Evolutionary conservation across 1,140 invertebrate genomes (phyloP), one percentile per base, ranked within the genome.

Genomic region (Akabosia matsudoensis): DNA sequence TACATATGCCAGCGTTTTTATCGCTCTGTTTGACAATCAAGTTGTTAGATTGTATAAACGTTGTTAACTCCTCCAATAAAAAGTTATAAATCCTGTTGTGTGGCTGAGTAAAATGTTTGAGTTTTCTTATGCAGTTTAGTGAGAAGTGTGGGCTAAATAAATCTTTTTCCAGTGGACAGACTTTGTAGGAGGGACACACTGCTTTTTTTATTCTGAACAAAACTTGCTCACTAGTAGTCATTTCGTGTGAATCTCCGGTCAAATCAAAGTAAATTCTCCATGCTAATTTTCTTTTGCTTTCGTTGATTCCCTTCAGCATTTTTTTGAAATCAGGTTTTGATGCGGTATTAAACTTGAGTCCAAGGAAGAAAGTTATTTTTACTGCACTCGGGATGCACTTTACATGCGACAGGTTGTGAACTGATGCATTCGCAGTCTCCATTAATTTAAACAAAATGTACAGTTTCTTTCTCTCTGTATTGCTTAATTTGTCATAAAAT

Each of bases 1-100:
- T 70, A 34, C 24, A 30, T 26, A 70, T 70, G 22, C 67, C 67
- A 3, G 67, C 67, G 30, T 70, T 70, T 70, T 70, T 70, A 22
- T 70, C 67, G 18, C 28, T 34, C 28, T 26, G 4, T 31, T 70
- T 70, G 7, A 70, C 24, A 70, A 70, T 31, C 24, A 70, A 3
- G 28, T 70, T 31, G 33, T 70, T 70, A 10, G 4, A 3, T 26
- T 33, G 28, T 31, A 70, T 10, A 70, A 70, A 70, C 28, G 28
- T 7, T 30, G 28, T 31, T 18, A 70, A 70, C 7, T 34, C 33
- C 18, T 13, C 4, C 7, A 30, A 4, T n/a, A 61, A 24, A 22
- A 30, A 7, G 4, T 70, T 4, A 30, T 31, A 31, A 4, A 34
- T 3, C 28, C 2, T 24, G 22, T 70, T 70, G 18, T 70, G 28